Evolutionary conservation across 2,797 vertebrate species (phyloP), one percentile per base, ranked within the genome.

Genomic region (Xiphorhynchus erythropygius): DNA sequence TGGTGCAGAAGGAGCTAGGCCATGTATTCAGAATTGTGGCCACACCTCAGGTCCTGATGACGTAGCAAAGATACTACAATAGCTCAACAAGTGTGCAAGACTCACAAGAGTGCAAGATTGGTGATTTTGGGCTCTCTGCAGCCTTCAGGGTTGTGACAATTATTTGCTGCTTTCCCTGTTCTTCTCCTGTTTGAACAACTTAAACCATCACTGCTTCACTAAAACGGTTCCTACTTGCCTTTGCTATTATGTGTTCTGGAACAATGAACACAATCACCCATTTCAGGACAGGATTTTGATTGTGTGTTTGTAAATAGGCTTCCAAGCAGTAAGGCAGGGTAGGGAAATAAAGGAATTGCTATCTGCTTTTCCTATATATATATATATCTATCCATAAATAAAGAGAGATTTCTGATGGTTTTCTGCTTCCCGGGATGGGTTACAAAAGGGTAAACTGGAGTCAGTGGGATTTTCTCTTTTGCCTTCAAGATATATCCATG

Each of bases 181-280:
- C 32, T 30, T 53, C 46, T 89, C 33, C 30, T 84, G n/a, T 87
- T 89, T 69, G 76, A 80, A 60, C 82, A 79, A 86, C 82, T 80
- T 90, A 46, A 91, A 63, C 73, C 50, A 17, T 84, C 77, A 37
- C 62, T 65, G 79, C 55, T 84, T 93, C 76, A 50, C 46, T 87
- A 74, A 81, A 87, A 55, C 70, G n/a, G 28, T 49, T 89, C 73
- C 79, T 15, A 28, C 68, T 93, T 95, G 65, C 57, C n/a, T 91
- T 78, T 69, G 49, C 35, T 84, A 37, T 94, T 68, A 73, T 78
- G 23, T 86, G 87, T 95, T 97, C 92, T 96, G 95, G 94, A 96
- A 96, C 91, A 88, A 81, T 93, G 92, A 95, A 69, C 82, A 81
- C 89, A 80, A 59, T 84, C 91, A 74, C 50, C 55, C 19, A 67